Base-by-base conservation (phyloP, 2,888 invertebrate species). In the Lithophane semibrunnea region DNA sequence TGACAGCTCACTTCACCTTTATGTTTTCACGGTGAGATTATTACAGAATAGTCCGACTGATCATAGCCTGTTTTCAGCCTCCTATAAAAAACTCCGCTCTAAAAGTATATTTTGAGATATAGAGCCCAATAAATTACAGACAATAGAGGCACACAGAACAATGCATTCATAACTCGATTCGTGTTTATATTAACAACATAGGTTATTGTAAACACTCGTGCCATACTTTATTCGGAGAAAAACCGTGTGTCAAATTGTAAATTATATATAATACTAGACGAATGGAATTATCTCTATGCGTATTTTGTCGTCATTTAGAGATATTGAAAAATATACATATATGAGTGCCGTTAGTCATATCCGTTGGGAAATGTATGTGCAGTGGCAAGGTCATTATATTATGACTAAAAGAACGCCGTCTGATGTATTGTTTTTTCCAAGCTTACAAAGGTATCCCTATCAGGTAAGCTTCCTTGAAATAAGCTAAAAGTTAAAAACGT, bases 121-220 rank as follows among this genome's bases (percentile, higher is more conserved):
- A 77, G 67, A 74, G 24, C 73, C 70, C 73, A 83, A 79, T 82
- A 87, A 58, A 80, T 80, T 80, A 66, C 73, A 66, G 74, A 88
- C 84, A 88, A 88, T 88, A 84, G 68, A 77, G n/a, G 65, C 67
- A 64, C 71, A 72, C 63, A 73, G 84, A 88, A 89, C 89, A 88
- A 88, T 88, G 89, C 82, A 78, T 86, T 87, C 80, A 81, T 73
- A 81, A 75, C 67, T 69, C 72, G 64, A 71, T 77, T 80, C 52
- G 73, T 89, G 88, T 88, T 88, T 88, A 88, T 87, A 74, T 80
- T 79, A 75, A 79, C 76, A 74, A 60, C 70, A 64, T 74, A 73
- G 67, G 60, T 24, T 83, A 79, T 56, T 87, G 73, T 88, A 88
- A 85, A 88, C 89, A 88, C 52, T 21, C 37, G 75, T 77, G 21